Percentiles rank a stretch among this genome's conserved stretches.
phyloP scores from a whole-genome alignment of 2,797 vertebrate species.

The Halcyon badia region DNA sequence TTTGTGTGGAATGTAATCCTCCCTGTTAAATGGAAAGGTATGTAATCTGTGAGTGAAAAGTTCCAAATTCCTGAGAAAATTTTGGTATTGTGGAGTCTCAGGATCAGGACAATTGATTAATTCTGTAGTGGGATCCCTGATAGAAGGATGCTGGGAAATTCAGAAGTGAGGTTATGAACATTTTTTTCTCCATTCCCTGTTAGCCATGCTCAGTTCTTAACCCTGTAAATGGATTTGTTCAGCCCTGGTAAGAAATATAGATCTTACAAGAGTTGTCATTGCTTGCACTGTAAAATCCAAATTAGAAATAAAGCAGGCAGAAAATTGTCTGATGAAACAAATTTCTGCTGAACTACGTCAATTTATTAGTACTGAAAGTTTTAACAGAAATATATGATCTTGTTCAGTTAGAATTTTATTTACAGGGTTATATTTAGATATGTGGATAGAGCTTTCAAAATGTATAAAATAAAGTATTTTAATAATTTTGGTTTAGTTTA shows the following conservation, averaged over 20 bases:
- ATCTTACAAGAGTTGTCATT: not conserved
- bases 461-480: not conserved
- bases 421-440: not conserved
- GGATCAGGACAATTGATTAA: not conserved
- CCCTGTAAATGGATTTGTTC: not conserved
- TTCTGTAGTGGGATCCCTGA: not conserved
- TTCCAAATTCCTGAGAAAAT: not conserved
- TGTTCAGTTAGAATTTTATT: not conserved
- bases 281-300: not conserved
- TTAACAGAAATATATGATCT: not conserved
- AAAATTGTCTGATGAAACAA: not conserved
- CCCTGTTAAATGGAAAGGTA: not conserved
- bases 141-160: not conserved
- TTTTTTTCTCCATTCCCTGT: not conserved
- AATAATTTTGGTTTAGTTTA: not conserved
- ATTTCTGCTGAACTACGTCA: not conserved
- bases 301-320: not conserved
- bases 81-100: not conserved
- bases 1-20: not conserved
- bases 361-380: not conserved
- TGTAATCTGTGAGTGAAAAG: not conserved
- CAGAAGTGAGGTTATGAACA: not conserved
- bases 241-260: not conserved
- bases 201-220: not conserved
- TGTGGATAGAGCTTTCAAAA: not conserved